Base-by-base conservation (phyloP, 2,797 vertebrate species). In the Pseudomugil tenellus region DNA sequence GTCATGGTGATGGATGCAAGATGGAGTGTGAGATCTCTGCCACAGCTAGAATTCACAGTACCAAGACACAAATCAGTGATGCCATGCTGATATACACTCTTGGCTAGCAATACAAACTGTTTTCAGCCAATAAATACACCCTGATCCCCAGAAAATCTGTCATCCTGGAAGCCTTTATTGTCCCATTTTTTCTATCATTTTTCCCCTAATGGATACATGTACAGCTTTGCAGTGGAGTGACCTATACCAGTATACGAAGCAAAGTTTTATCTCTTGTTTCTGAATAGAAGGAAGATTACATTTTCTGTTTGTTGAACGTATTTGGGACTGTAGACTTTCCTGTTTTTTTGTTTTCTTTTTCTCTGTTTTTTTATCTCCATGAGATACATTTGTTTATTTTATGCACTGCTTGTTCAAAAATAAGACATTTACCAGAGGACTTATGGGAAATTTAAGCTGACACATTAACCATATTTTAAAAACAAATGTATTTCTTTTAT, bases 121-220 rank as follows among this genome's bases (percentile, higher is more conserved):
- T 76, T 83, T 63, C 73, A 63, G 73, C 67, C 83, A 66, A 53
- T 80, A 81, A 84, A 87, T 80, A 72, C 58, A 53, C 55, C 23
- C 76, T 70, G 74, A 88, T 84, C 77, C 72, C 56, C 51, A 53
- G 65, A 73, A 84, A 86, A 85, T 82, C 83, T 86, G 84, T 82
- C 74, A 71, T 53, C 56, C 74, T 46, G 55, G 58, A 80, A 26
- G 67, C 64, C 43, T 70, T 55, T 58, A 65, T 65, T 49, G 13
- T 60, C 48, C 41, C 57, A 26, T 37, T 7, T 63, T 52, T 10
- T 34, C 28, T 52, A 32, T 65, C 41, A 8, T 35, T 31, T 13
- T 3, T 4, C 13, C 5, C 5, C 17, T 37, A 64, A 51, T 16
- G 43, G 39, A 55, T n/a, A 41, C 13, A 52, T 21, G 51, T 26